A percentile compares a stretch with the other conserved stretches of the same genome.
Conservation (phyloP, 2,797 vertebrate genomes). For the Knipowitschia caucasica region DNA sequence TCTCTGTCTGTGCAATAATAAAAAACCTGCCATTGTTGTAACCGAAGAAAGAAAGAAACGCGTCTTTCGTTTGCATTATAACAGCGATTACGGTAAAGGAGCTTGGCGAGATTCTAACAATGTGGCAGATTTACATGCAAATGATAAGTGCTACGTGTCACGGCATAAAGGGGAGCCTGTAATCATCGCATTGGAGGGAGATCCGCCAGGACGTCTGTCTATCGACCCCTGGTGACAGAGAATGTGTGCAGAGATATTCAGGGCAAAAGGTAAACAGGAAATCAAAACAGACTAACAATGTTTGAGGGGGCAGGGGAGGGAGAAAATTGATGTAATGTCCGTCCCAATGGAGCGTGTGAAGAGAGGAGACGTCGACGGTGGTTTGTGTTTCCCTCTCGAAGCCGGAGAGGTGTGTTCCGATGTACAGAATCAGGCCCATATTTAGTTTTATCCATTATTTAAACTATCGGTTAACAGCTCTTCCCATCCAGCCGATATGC, state of each 20-base stretch:
- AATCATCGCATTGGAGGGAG: conserved; percentile 24
- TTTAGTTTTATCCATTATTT: too few species aligned
- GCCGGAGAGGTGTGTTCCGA: too few species aligned
- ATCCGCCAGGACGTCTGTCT: conserved; percentile 43
- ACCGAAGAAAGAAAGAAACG: conserved; percentile 19
- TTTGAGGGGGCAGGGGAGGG: conserved; percentile 45
- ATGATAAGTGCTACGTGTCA: conserved; percentile 1
- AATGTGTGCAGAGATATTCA: conserved; percentile 49
- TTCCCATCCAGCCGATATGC: too few species aligned
- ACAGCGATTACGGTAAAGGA: conserved; percentile 23
- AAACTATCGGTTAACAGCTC: too few species aligned
- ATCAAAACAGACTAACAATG: conserved; percentile 64
- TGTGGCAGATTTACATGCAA: conserved; percentile 2
- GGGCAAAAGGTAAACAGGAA: conserved; percentile 63
- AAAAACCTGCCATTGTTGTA: conserved; percentile 39
- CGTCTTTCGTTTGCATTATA: conserved; percentile 36
- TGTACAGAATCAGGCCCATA: too few species aligned
- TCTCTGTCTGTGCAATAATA: conserved; percentile 23
- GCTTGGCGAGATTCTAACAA: not conserved
- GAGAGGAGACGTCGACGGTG: conserved; percentile 31
- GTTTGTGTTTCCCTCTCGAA: too few species aligned
- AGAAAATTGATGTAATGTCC: conserved; percentile 40
- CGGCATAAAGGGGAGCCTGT: conserved; percentile 28
- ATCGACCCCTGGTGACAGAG: conserved; percentile 52
- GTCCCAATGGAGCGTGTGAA: conserved; percentile 21